These are phyloP conservation scores for Noctua janthina DNA, from an alignment of 2,888 invertebrate species.

Conservation along the genomic window DNA sequence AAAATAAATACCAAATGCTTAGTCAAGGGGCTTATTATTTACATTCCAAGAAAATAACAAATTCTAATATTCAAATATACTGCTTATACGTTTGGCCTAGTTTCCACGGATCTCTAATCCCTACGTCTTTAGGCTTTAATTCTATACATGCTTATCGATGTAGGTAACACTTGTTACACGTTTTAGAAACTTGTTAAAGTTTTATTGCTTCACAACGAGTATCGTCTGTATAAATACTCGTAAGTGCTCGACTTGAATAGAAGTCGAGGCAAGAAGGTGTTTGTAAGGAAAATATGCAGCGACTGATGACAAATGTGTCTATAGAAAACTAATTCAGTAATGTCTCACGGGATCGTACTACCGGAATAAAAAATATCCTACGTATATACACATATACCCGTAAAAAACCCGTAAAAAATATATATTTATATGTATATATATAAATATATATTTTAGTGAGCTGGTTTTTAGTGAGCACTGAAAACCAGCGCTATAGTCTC, in stretches of 20 bases:
- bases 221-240: constrained; percentile 37
- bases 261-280: constrained; percentile 1
- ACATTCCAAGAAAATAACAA: background rate
- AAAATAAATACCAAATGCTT: too few species aligned
- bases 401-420: too few species aligned
- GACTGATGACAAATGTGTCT: background rate
- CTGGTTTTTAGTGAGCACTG: too few species aligned
- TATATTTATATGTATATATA: too few species aligned
- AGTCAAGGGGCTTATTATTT: background rate
- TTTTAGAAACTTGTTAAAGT: constrained; percentile 52
- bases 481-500: too few species aligned
- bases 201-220: constrained; percentile 49
- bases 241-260: constrained; percentile 31
- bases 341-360: too few species aligned
- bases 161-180: constrained; percentile 30
- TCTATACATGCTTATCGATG: constrained; percentile 20
- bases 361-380: too few species aligned
- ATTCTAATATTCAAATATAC: background rate
- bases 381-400: too few species aligned
- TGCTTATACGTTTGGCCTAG: background rate
- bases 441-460: too few species aligned
- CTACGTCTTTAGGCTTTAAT: constrained; percentile 22
- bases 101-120: constrained; percentile 40
- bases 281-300: constrained; percentile 3
- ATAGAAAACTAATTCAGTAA: background rate